Percentiles rank a stretch among this genome's conserved stretches.
phyloP scores from a whole-genome alignment of 2,797 vertebrate species.

The Fundulus diaphanus region DNA sequence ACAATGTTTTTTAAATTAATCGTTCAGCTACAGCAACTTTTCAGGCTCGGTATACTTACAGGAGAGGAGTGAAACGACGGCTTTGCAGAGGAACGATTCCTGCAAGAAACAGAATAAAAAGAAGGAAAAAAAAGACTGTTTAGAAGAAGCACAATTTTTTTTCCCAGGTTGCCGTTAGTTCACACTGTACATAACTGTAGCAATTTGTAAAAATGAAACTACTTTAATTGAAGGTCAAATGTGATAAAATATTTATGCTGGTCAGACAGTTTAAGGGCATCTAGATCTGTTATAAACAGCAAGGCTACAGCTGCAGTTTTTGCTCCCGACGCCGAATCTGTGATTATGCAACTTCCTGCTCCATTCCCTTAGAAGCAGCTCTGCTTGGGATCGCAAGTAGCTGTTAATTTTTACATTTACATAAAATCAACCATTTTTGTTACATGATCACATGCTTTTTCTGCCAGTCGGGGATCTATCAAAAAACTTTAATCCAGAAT shows the following conservation, averaged over 20 bases:
- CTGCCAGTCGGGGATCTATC: neutral
- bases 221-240: neutral
- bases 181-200: neutral
- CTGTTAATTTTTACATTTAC: neutral
- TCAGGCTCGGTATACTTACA: constrained; percentile 65
- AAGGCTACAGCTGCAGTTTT: too few relatives aligned
- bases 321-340: neutral
- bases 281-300: too few relatives aligned
- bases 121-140: neutral
- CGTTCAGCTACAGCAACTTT: neutral
- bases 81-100: constrained; percentile 76
- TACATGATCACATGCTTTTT: neutral
- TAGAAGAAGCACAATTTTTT: constrained; percentile 21
- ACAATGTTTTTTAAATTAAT: neutral
- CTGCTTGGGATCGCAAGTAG: neutral
- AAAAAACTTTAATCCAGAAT: neutral
- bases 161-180: neutral
- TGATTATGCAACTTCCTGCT: neutral
- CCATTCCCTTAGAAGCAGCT: neutral
- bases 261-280: too few relatives aligned
- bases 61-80: constrained; percentile 77
- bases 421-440: neutral
- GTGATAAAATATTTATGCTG: neutral
- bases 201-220: neutral
- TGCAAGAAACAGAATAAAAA: constrained; percentile 38